Conservation (phyloP, 2,888 invertebrate species). For the Spicauda simplicius region DNA sequence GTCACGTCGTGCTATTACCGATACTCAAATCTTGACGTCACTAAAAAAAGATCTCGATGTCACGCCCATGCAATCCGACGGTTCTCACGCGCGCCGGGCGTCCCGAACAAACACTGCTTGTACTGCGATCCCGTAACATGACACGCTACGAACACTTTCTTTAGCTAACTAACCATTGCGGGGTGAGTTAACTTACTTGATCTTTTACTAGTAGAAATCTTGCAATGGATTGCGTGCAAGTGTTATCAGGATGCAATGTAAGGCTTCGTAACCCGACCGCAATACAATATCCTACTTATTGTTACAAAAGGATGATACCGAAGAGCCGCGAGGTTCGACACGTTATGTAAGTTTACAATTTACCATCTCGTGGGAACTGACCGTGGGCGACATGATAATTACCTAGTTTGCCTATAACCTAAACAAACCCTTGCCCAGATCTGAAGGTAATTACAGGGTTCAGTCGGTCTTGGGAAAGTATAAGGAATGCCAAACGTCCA, state of each 20-base stretch:
- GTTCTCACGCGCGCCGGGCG: slow-evolving; percentile 77
- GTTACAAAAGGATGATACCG: slow-evolving; percentile 58
- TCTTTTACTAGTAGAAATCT: neutral
- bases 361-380: slow-evolving; percentile 78
- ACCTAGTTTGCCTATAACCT: slow-evolving; percentile 75
- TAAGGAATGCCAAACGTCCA: slow-evolving; percentile 24
- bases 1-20: slow-evolving; percentile 77
- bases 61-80: slow-evolving; percentile 81
- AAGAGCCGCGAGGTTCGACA: slow-evolving; percentile 69
- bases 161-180: slow-evolving; percentile 53
- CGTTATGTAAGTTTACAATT: slow-evolving; percentile 75
- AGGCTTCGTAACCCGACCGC: slow-evolving; percentile 70
- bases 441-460: slow-evolving; percentile 67
- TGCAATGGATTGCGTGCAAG: slow-evolving; percentile 24
- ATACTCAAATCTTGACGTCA: slow-evolving; percentile 65
- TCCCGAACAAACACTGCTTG: slow-evolving; percentile 74
- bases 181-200: slow-evolving; percentile 30
- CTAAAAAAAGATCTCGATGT: slow-evolving; percentile 75
- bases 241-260: slow-evolving; percentile 57
- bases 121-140: slow-evolving; percentile 65
- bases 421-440: slow-evolving; percentile 55
- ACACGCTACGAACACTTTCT: slow-evolving; percentile 54
- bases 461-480: slow-evolving; percentile 23
- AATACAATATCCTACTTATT: slow-evolving; percentile 50
- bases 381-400: slow-evolving; percentile 78